phyloP scores from a whole-genome alignment of 2,797 vertebrate species.

The Toxotes lorentzi region DNA sequence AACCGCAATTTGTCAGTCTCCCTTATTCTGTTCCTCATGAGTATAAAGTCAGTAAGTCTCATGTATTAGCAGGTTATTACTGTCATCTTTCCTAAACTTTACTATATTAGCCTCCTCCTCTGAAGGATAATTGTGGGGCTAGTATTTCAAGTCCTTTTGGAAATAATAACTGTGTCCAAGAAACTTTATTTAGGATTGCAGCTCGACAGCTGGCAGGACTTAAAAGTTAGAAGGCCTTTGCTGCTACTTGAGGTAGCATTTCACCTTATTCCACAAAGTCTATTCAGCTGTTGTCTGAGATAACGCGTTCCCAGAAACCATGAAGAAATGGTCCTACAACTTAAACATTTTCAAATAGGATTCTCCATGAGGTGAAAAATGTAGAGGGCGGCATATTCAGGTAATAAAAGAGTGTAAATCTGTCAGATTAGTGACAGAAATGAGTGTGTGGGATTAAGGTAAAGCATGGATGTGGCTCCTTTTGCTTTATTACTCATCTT shows the following conservation, averaged over 20 bases:
- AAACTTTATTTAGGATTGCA: conserved; percentile 57
- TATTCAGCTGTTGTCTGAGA: conserved; percentile 72
- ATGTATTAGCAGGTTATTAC: conserved; percentile 60
- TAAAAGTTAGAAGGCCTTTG: conserved; percentile 39
- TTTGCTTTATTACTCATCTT: conserved; percentile 78
- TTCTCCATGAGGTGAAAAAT: conserved; percentile 71
- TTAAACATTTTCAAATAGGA: conserved; percentile 63
- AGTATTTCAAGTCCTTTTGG: conserved; percentile 54
- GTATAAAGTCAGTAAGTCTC: conserved; percentile 18
- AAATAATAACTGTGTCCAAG: conserved; percentile 55
- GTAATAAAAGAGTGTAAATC: conserved; percentile 79
- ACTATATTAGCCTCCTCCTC: conserved; percentile 29
- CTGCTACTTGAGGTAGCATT: conserved; percentile 32
- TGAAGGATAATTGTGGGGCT: conserved; percentile 60
- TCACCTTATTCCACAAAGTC: conserved; percentile 46
- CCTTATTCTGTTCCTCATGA: conserved; percentile 19
- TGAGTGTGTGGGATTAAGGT: conserved; percentile 80
- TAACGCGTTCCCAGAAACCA: conserved; percentile 53
- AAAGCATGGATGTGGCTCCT: conserved; percentile 68
- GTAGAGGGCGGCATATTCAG: conserved; percentile 73
- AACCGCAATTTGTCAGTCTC: conserved; percentile 35
- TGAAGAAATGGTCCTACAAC: conserved; percentile 67
- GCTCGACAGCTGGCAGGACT: conserved; percentile 31
- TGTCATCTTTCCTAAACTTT: conserved; percentile 62
- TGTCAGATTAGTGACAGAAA: conserved; percentile 81